A percentile compares a stretch with the other conserved stretches of the same genome.
Evolutionary conservation across 1,140 invertebrate species (phyloP).

Genomic region (Tetranychus urticae): DNA sequence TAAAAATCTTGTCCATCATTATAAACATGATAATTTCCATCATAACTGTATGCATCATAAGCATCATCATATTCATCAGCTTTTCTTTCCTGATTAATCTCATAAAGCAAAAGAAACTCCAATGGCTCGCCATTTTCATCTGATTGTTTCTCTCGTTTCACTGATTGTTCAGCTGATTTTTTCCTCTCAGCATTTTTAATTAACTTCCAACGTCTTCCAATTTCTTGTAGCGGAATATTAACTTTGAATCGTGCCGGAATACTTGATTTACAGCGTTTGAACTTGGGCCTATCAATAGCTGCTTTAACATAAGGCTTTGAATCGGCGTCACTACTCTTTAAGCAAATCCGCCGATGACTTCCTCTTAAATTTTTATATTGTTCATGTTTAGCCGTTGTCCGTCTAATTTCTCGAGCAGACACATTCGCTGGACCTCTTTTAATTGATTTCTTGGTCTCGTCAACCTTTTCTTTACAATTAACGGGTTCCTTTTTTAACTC

Average conservation of each 20-base stretch:
- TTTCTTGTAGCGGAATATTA: background rate
- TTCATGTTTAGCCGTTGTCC: background rate
- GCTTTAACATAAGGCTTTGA: background rate
- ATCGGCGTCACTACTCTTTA: background rate
- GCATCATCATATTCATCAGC: too few species aligned
- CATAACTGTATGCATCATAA: too few species aligned
- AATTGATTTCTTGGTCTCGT: background rate
- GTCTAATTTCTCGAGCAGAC: background rate
- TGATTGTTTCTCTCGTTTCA: background rate
- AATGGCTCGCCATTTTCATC: background rate
- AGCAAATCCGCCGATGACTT: background rate
- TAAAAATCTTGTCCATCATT: too few species aligned
- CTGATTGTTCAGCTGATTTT: background rate
- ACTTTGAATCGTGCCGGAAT: conserved; percentile 2
- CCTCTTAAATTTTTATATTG: background rate
- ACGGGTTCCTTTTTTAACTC: background rate
- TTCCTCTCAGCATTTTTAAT: conserved; percentile 1
- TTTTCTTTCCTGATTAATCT: background rate
- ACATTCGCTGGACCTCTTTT: background rate
- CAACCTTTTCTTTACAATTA: background rate
- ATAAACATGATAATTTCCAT: too few species aligned
- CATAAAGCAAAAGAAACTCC: background rate
- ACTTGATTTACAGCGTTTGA: background rate
- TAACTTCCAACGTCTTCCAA: background rate
- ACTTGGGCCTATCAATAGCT: background rate